Evolutionary conservation across 2,113 vertebrate species (phyloP).

Genomic region (Misgurnus anguillicaudatus): DNA sequence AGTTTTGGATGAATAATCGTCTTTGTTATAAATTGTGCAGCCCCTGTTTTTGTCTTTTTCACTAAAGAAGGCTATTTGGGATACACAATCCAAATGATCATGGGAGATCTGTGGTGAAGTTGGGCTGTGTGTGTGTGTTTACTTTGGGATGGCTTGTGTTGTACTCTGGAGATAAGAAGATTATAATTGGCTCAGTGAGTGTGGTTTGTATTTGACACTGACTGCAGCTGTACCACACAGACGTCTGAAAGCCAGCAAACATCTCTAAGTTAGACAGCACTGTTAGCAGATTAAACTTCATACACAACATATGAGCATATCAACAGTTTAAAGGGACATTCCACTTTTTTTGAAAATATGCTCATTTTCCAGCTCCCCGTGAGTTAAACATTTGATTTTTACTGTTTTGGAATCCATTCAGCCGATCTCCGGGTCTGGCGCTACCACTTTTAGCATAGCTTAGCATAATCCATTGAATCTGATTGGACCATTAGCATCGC

Average conservation of each 20-base stretch:
- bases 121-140: slow-evolving; percentile 40
- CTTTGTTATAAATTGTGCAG: background rate
- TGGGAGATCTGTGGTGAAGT: slow-evolving; percentile 23
- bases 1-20: too few relatives aligned
- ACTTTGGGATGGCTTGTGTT: slow-evolving; percentile 29
- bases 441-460: too few relatives aligned
- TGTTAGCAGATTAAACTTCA: slow-evolving; percentile 29
- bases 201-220: slow-evolving; percentile 32
- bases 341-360: too few relatives aligned
- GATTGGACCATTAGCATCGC: too few relatives aligned
- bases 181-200: slow-evolving; percentile 37
- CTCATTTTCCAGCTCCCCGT: too few relatives aligned
- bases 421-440: too few relatives aligned
- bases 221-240: slow-evolving; percentile 32
- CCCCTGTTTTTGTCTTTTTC: background rate
- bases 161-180: slow-evolving; percentile 34
- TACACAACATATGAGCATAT: background rate
- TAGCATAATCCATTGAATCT: too few relatives aligned
- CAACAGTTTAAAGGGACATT: background rate
- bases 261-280: slow-evolving; percentile 28
- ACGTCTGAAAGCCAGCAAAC: slow-evolving; percentile 11
- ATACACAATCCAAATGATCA: background rate
- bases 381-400: too few relatives aligned
- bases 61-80: slow-evolving; percentile 3
- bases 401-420: too few relatives aligned